These are phyloP conservation scores for Phrynocephalus guinanensis DNA, from an alignment of 2,797 vertebrate species.

Conservation along the genomic window DNA sequence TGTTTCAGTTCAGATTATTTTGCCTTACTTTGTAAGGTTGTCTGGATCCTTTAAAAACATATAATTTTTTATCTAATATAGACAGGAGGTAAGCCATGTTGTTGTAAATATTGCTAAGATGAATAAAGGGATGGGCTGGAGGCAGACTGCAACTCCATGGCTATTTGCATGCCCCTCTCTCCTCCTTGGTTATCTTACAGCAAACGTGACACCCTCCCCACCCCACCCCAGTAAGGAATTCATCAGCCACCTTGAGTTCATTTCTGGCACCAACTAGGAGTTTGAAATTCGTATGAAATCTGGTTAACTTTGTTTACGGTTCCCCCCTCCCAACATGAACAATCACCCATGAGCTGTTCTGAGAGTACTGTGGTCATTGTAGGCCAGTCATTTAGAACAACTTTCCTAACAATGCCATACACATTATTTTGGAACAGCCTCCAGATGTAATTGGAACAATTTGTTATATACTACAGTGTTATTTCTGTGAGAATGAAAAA, in stretches of 20 bases:
- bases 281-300: background rate
- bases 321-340: too few relatives aligned
- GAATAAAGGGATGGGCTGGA: too few relatives aligned
- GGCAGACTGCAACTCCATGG: background rate
- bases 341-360: background rate
- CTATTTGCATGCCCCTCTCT: background rate
- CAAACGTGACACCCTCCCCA: background rate
- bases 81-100: background rate
- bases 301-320: background rate
- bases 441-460: background rate
- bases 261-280: background rate
- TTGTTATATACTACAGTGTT: background rate
- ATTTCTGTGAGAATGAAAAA: constrained; percentile 6
- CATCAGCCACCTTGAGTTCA: background rate
- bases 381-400: background rate
- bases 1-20: background rate
- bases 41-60: background rate
- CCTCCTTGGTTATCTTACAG: background rate
- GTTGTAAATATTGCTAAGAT: background rate
- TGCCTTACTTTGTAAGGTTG: background rate
- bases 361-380: background rate
- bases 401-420: background rate
- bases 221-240: too few relatives aligned
- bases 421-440: background rate
- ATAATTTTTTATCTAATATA: too few relatives aligned